A percentile compares a stretch with the other conserved stretches of the same genome.
phyloP scores from a whole-genome alignment of 2,888 invertebrate genomes.

The Volucella zonaria region DNA sequence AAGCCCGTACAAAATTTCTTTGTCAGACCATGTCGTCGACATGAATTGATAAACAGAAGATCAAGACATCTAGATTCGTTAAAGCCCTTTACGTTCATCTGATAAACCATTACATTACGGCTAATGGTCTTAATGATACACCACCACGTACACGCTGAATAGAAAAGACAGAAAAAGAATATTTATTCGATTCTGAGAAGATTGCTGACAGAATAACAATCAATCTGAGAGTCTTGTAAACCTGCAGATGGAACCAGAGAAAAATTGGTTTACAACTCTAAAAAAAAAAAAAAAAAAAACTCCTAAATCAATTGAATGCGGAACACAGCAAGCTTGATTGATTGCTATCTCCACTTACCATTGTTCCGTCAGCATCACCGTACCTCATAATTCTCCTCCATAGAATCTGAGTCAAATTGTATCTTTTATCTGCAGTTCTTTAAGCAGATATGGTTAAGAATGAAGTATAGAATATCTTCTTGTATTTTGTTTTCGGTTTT shows the following conservation, averaged over 20 bases:
- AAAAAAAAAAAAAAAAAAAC: not conserved
- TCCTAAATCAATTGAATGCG: conserved; percentile 46
- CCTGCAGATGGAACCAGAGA: not conserved
- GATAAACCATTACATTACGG: conserved; percentile 37
- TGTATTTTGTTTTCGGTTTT: too few species aligned
- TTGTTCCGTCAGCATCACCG: conserved; percentile 5
- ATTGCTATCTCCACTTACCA: conserved; percentile 14
- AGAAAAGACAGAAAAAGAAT: conserved; percentile 7
- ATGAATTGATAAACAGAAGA: not conserved
- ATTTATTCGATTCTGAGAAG: conserved; percentile 38
- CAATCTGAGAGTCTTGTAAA: conserved; percentile 23
- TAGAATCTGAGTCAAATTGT: conserved; percentile 1
- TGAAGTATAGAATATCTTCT: too few species aligned
- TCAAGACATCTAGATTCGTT: conserved; percentile 12
- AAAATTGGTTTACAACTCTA: not conserved
- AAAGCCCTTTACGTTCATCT: conserved; percentile 34
- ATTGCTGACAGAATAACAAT: conserved; percentile 15
- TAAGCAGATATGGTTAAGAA: too few species aligned
- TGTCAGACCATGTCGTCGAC: not conserved
- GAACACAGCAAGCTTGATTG: conserved; percentile 22
- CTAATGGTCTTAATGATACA: conserved; percentile 42
- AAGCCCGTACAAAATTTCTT: not conserved
- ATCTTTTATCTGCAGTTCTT: conserved; percentile 2
- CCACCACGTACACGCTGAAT: conserved; percentile 32
- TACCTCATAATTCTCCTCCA: not conserved